phyloP scores from a whole-genome alignment of 2,797 vertebrate species.

The Coranthus polyacanthus region DNA sequence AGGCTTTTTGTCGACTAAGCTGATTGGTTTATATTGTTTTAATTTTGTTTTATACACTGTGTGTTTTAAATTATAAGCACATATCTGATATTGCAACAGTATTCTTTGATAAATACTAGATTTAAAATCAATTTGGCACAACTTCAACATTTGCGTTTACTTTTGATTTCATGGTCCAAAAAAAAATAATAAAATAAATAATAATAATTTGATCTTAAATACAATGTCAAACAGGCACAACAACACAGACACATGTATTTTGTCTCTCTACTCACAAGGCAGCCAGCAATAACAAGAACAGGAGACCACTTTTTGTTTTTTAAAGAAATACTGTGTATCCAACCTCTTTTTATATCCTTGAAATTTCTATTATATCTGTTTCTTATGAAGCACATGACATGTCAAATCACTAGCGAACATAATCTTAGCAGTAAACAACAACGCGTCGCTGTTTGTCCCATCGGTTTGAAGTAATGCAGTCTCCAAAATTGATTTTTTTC shows the following conservation, averaged over 20 bases:
- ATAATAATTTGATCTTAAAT: slow-evolving; percentile 17
- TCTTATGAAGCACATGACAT: slow-evolving; percentile 57
- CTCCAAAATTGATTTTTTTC: slow-evolving; percentile 45
- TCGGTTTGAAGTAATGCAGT: slow-evolving; percentile 32
- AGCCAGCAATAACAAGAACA: slow-evolving; percentile 78
- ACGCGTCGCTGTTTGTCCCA: slow-evolving; percentile 17
- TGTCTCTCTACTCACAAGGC: slow-evolving; percentile 46
- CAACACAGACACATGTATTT: slow-evolving; percentile 22
- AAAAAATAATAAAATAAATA: slow-evolving; percentile 18
- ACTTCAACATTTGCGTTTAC: slow-evolving; percentile 12
- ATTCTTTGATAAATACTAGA: slow-evolving; percentile 36
- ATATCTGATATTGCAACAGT: slow-evolving; percentile 31
- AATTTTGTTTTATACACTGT: slow-evolving; percentile 50
- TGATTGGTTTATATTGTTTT: slow-evolving; percentile 46
- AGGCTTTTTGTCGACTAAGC: slow-evolving; percentile 26
- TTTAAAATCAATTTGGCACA: slow-evolving; percentile 33
- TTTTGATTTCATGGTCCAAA: slow-evolving; percentile 22
- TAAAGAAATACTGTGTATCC: slow-evolving; percentile 37
- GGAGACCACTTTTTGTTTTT: slow-evolving; percentile 48
- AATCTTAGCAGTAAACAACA: slow-evolving; percentile 38
- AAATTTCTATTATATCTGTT: slow-evolving; percentile 59
- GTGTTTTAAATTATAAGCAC: slow-evolving; percentile 49
- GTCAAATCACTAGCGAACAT: slow-evolving; percentile 36
- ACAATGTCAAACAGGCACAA: slow-evolving; percentile 36
- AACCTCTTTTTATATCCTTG: slow-evolving; percentile 68